Percentiles rank a stretch among this genome's conserved stretches.
phyloP scores from a whole-genome alignment of 2,888 invertebrate species.

The Folsomia manolachei region DNA sequence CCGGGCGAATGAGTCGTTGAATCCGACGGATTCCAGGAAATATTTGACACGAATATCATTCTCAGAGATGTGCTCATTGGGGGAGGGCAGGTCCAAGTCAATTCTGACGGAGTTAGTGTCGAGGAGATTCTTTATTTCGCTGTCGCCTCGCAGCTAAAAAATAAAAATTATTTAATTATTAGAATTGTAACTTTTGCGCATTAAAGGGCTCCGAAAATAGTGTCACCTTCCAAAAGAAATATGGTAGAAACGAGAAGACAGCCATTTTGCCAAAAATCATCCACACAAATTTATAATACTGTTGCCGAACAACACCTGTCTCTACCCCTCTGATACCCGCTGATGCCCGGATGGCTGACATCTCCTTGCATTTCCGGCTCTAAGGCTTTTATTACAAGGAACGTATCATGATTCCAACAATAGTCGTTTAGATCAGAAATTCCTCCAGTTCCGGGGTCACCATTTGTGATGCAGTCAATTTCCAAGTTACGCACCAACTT shows the following conservation, averaged over 20 bases:
- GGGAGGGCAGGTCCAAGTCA: background rate
- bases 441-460: background rate
- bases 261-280: slow-evolving; percentile 20
- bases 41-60: slow-evolving; percentile 14
- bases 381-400: slow-evolving; percentile 28
- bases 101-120: too few relatives aligned
- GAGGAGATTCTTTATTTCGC: too few relatives aligned
- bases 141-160: too few relatives aligned
- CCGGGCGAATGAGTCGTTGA: slow-evolving; percentile 21
- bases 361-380: slow-evolving; percentile 24
- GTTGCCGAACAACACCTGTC: slow-evolving; percentile 20
- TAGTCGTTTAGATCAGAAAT: slow-evolving; percentile 27
- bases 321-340: slow-evolving; percentile 19
- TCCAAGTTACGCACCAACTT: slow-evolving; percentile 31
- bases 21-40: slow-evolving; percentile 25
- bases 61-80: background rate
- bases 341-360: slow-evolving; percentile 30
- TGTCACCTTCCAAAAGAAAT: slow-evolving; percentile 28
- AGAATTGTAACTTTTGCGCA: too few relatives aligned
- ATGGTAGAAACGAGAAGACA: slow-evolving; percentile 21
- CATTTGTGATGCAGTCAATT: slow-evolving; percentile 23
- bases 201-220: background rate
- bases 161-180: too few relatives aligned
- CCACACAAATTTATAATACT: slow-evolving; percentile 31
- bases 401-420: slow-evolving; percentile 31